Conservation (phyloP, 2,888 invertebrate genomes). For the Brassicogethes aeneus region DNA sequence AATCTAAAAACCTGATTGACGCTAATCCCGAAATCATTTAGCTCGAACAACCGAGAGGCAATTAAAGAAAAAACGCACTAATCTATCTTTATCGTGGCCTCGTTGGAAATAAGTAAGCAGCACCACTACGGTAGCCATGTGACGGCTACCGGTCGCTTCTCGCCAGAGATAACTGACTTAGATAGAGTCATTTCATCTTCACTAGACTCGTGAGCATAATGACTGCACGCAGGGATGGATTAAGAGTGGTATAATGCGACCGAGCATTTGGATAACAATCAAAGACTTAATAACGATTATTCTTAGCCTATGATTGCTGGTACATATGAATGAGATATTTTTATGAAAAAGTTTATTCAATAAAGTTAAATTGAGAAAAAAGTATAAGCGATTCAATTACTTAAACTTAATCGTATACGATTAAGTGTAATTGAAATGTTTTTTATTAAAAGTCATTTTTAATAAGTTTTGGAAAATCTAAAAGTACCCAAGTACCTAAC, state of each 20-base stretch:
- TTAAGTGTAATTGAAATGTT: too few species aligned
- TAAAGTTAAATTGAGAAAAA: too few species aligned
- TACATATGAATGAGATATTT: too few species aligned
- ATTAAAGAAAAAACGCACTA: constrained; percentile 12
- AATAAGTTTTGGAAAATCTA: too few species aligned
- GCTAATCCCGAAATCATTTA: constrained; percentile 5
- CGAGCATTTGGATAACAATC: neutral
- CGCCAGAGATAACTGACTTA: constrained; percentile 15
- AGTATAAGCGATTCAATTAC: too few species aligned
- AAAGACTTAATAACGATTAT: constrained; percentile 1
- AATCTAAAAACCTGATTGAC: too few species aligned
- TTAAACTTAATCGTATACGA: too few species aligned
- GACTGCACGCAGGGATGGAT: constrained; percentile 18
- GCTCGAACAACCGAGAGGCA: constrained; percentile 8
- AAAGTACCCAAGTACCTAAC: too few species aligned
- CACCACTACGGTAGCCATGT: too few species aligned
- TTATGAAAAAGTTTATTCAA: too few species aligned
- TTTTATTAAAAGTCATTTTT: too few species aligned
- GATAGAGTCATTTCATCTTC: constrained; percentile 27
- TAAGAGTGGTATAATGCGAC: neutral
- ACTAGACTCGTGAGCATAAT: constrained; percentile 26
- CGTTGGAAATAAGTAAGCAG: neutral
- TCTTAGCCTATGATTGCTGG: too few species aligned
- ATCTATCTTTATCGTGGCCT: constrained; percentile 2
- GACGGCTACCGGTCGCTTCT: constrained; percentile 7